Evolutionary conservation across 2,888 invertebrate genomes (phyloP), one percentile per base, ranked within the genome.

Genomic region (Phoenoteleia sp.): DNA sequence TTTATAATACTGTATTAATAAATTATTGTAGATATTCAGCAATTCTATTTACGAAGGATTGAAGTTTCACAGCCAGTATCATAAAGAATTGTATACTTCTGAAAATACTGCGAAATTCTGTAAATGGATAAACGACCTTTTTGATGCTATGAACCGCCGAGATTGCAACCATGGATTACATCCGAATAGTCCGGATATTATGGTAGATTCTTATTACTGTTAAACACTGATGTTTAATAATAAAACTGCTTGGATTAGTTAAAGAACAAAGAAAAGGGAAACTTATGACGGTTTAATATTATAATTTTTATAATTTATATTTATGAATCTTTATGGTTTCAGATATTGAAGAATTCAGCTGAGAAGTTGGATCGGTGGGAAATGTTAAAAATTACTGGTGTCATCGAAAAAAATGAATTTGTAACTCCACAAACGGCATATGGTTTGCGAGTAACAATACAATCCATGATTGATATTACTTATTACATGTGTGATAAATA

Each of bases 351-450:
- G n/a, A n/a, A n/a, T n/a, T n/a, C n/a, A n/a, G n/a, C n/a, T n/a
- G n/a, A n/a, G n/a, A n/a, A n/a, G n/a, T n/a, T n/a, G n/a, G n/a
- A n/a, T n/a, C n/a, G n/a, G n/a, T n/a, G n/a, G n/a, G n/a, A n/a
- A n/a, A n/a, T n/a, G n/a, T n/a, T n/a, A n/a, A n/a, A n/a, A n/a
- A n/a, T n/a, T n/a, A n/a, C n/a, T n/a, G n/a, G n/a, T n/a, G n/a
- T n/a, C n/a, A n/a, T n/a, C n/a, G n/a, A n/a, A n/a, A n/a, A n/a
- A 25, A 66, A 84, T 49, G 25, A 62, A 13, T 85, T 85, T 54
- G 54, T 87, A 13, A 87, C 82, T 2, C 76, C 56, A 19, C 74
- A 71, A 36, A 87, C 87, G n/a, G 86, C 87, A 29, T 77, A 87
- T 60, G 87, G 82, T 15, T 36, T 86, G 52, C 71, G 87, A 27